These are phyloP conservation scores for Mormyrus iriodes DNA, from an alignment of 2,113 vertebrate genomes.

Conservation along the genomic window DNA sequence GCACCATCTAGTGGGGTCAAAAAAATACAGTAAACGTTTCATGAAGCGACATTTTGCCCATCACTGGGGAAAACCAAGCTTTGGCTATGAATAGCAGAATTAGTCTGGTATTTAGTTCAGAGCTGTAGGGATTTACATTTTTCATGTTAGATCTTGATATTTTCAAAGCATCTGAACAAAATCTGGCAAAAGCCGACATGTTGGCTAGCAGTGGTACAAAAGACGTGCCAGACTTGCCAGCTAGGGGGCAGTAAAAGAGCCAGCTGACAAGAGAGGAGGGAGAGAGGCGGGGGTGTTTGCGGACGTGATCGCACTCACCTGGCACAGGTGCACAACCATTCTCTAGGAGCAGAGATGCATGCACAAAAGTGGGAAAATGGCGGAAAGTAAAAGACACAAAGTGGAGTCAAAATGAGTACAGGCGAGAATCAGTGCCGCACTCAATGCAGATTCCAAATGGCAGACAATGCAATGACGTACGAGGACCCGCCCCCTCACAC, in stretches of 20 bases:
- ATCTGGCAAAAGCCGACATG: background rate
- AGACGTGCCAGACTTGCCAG: background rate
- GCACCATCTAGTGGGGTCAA: background rate
- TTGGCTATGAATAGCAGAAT: background rate
- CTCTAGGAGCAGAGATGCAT: constrained; percentile 93
- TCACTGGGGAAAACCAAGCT: background rate
- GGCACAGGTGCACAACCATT: constrained; percentile 96
- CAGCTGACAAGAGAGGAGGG: background rate
- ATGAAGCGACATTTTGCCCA: background rate
- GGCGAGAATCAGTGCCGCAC: background rate
- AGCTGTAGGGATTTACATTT: background rate
- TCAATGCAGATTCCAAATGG: background rate
- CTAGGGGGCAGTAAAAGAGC: background rate
- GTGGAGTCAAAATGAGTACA: constrained; percentile 10
- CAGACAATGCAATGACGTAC: background rate
- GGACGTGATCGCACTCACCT: constrained; percentile 69
- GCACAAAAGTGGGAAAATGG: constrained; percentile 87
- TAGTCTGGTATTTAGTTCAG: background rate
- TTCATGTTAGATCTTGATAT: background rate
- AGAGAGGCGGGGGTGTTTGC: background rate
- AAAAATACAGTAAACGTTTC: background rate
- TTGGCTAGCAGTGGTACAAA: background rate
- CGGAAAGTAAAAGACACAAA: constrained; percentile 70
- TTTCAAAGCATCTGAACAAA: background rate
- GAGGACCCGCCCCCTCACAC: too few relatives aligned